Evolutionary conservation across 2,113 vertebrate species (phyloP).

Genomic region (Peucedramus taeniatus): DNA sequence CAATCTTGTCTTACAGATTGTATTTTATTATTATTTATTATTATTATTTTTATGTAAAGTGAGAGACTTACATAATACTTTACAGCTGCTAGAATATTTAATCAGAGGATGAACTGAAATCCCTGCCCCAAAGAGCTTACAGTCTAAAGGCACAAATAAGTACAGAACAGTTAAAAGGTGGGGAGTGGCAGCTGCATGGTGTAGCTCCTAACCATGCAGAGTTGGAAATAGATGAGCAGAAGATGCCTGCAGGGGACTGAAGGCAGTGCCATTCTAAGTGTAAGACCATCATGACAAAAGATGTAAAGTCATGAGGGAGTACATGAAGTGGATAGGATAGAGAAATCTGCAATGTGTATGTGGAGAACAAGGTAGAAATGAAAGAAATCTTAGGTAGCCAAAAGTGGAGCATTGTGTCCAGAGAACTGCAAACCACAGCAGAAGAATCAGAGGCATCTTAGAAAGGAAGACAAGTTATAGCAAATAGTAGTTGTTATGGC

Average conservation of each 20-base stretch:
- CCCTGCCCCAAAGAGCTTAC: slow-evolving; percentile 64
- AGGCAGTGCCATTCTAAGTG: neutral
- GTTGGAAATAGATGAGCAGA: neutral
- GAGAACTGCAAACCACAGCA: neutral
- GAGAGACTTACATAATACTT: slow-evolving; percentile 26
- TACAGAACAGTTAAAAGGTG: neutral
- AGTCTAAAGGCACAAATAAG: slow-evolving; percentile 45
- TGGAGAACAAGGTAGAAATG: neutral
- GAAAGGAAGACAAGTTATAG: neutral
- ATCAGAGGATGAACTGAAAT: neutral
- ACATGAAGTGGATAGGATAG: neutral
- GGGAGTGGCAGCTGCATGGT: neutral
- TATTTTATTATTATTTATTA: slow-evolving; percentile 49
- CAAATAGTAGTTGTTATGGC: neutral
- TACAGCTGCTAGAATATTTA: slow-evolving; percentile 34
- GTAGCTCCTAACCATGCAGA: neutral
- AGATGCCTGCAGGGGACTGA: neutral
- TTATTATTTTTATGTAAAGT: neutral
- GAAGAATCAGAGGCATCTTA: neutral
- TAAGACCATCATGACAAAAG: neutral
- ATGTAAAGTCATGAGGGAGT: neutral
- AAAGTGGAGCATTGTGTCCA: neutral
- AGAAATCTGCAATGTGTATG: neutral
- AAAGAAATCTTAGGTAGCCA: neutral
- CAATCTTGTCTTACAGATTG: slow-evolving; percentile 30